A percentile compares a stretch with the other conserved stretches of the same genome.
phyloP scores from a whole-genome alignment of 2,797 vertebrate genomes.

The Rhynchonycteris naso region DNA sequence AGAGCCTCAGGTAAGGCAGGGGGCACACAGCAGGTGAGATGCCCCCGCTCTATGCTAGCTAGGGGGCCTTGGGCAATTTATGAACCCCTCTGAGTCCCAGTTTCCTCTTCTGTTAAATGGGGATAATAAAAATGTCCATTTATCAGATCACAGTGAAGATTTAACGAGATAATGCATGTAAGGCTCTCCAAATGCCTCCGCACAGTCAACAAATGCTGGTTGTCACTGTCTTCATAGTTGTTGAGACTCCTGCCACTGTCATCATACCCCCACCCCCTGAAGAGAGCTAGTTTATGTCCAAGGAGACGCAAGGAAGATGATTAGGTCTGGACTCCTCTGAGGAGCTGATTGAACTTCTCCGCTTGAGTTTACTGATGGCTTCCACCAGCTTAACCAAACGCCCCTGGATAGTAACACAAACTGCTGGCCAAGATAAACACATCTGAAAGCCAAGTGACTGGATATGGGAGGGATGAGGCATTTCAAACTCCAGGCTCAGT shows the following conservation, averaged over 20 bases:
- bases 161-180: not conserved
- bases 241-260: fast-evolving
- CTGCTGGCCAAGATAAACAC: not conserved
- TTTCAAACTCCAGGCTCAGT: not conserved
- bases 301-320: not conserved
- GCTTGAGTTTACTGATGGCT: not conserved
- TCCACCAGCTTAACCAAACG: not conserved
- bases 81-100: not conserved
- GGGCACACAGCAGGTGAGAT: not conserved
- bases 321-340: not conserved
- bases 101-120: constrained; percentile 7
- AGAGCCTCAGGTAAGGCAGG: not conserved
- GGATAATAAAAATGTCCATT: not conserved
- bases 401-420: not conserved
- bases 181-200: not conserved
- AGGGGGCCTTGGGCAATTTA: not conserved
- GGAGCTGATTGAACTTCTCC: not conserved
- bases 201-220: fast-evolving
- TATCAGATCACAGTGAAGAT: not conserved
- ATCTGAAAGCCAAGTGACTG: not conserved
- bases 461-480: not conserved
- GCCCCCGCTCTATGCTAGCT: not conserved
- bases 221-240: not conserved
- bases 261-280: fast-evolving
- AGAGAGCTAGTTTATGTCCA: not conserved